Percentiles rank a stretch among this genome's conserved stretches.
Evolutionary conservation across 2,113 vertebrate species (phyloP).

Genomic region (Danio rerio): DNA sequence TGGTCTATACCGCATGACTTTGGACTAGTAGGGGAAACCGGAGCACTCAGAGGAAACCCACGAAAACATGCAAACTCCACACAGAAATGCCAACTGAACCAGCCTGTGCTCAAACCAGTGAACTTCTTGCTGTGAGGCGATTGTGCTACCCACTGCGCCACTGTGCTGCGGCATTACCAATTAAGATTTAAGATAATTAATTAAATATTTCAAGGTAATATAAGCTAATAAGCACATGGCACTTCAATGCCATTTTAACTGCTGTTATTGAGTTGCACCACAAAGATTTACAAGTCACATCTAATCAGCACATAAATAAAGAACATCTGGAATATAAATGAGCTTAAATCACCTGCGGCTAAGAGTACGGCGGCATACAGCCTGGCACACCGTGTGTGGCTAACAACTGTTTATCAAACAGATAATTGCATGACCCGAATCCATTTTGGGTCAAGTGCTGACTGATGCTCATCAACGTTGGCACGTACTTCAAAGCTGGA

Average conservation of each 20-base stretch:
- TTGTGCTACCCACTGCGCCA: no score
- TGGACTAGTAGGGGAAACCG: no score
- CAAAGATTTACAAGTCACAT: background rate
- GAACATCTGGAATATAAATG: slow-evolving; percentile 6
- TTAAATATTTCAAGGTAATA: background rate
- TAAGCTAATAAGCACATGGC: background rate
- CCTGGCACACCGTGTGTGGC: slow-evolving; percentile 39
- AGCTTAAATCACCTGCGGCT: background rate
- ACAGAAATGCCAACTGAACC: no score
- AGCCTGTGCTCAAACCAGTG: no score
- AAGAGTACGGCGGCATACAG: background rate
- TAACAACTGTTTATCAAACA: slow-evolving; percentile 56
- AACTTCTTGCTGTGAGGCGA: no score
- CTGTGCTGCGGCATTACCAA: no score
- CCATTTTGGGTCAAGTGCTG: slow-evolving; percentile 50
- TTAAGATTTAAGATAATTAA: background rate
- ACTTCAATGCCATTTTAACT: background rate
- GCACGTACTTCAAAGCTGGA: slow-evolving; percentile 50
- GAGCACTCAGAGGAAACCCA: no score
- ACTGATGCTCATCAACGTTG: slow-evolving; percentile 47
- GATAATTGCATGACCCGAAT: slow-evolving; percentile 47
- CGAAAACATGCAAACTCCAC: no score
- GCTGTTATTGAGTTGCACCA: background rate
- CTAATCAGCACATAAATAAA: background rate
- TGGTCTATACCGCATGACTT: no score